Base-by-base conservation (phyloP, 1,140 invertebrate species). In the Fopius arisanus region DNA sequence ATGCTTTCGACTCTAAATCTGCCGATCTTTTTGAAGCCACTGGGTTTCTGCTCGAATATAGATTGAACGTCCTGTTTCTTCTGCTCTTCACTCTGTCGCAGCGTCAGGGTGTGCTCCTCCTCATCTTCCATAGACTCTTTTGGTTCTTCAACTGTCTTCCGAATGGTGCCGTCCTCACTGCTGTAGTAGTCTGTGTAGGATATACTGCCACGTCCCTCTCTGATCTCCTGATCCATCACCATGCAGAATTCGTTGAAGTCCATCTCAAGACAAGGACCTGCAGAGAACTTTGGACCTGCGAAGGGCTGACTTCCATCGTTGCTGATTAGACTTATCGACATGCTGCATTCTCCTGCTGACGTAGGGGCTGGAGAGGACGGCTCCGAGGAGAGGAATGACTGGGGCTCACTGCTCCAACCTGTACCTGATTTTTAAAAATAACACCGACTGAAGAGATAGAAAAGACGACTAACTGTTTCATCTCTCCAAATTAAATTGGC, bases 321-420 rank as follows among this genome's bases (percentile, higher is more conserved):
- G 78, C 91, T 92, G 71, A 91, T 88, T 63, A 91, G 80, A 79
- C 91, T 92, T 31, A 91, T 89, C 0, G 91, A 92, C 86, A 92
- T 91, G 72, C 90, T 91, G 70, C 89, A 90, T 75, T 91, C 89
- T 41, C 89, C 90, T 4, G 89, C 89, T 28, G 91, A 91, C 2
- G 90, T 86, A 31, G 89, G 90, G 14, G 90, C 89, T 23, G 92
- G 92, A 74, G 93, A 94, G 63, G 93, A 94, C 9, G 91, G 91
- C 70, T 90, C 91, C 33, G 90, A 92, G 21, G 89, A 91, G 3
- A 92, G 90, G 40, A 91, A 90, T 21, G 89, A 90, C 3, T 88
- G 89, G 6, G 90, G 89, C n/a, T 88, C 90, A 21, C 90, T 90
- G 72, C 89, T 90, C 89, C 90, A 84, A 71, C 88, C 86, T 43